Base-by-base conservation (phyloP, 2,113 vertebrate species). In the Eublepharis macularius region DNA sequence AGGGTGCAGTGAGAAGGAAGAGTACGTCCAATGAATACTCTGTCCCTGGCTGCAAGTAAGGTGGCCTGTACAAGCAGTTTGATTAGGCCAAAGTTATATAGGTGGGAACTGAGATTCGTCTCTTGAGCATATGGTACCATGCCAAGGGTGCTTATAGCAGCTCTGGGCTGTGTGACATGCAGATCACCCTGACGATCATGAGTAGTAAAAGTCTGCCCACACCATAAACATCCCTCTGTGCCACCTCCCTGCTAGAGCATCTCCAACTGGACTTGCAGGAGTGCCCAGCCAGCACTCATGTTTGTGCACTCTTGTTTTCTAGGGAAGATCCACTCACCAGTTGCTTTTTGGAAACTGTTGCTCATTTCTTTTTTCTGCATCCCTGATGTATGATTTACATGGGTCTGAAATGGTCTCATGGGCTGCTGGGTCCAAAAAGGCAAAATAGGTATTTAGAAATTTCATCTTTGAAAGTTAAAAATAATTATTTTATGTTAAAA, bases 281-380 rank as follows among this genome's bases (percentile, higher is more conserved):
- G 34, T 32, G 6, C 17, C 54, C 16, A 41, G 65, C 54, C 16
- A 41, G 65, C 3, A 32, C 14, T 36, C 47, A 57, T 32, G 45
- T 60, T 34, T 16, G 6, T 49, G 17, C 10, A 47, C 49, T 80
- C 72, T 7, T 13, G 21, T 32, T 80, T 26, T 72, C 26, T 39
- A 76, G 4, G 21, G 54, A 68, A 69, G 17, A 32, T 70, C 49
- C 47, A 87, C 73, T 82, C 63, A 82, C 73, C 34, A 24, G 73
- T 6, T 82, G n/a, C 51, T 68, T 45, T 70, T 39, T 76, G 80
- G 68, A 76, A 65, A 57, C 36, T 57, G 47, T 32, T 47, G 17
- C 66, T 81, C n/a, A 19, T 26, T 57, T 68, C 81, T 82, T 43
- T 49, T 76, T 82, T 82, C 80, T 81, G 49, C 49, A 57, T 76